Evolutionary conservation across 2,797 vertebrate species (phyloP), one percentile per base, ranked within the genome.

Genomic region (Phrynocephalus guinanensis): DNA sequence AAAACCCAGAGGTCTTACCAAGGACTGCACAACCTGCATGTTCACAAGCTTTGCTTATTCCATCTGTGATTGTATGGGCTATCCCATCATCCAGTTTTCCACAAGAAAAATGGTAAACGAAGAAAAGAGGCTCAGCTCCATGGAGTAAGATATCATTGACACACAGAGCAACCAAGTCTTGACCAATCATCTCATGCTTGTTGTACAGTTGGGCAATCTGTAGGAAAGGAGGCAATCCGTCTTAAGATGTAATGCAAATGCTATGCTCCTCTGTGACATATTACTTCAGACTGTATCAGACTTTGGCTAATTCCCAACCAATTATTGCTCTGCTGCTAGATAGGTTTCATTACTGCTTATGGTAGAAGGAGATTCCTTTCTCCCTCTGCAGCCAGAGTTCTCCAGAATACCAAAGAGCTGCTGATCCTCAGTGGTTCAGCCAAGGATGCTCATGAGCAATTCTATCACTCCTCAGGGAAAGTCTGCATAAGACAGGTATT

Each of bases 61-160:
- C 98, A 1, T 94, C 96, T 16, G 96, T 96, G 88, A 98, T 96
- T 0, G 95, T 80, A 33, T 97, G 94, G 2, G 97, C 93, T 77
- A 97, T 96, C 0, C 94, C 94, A 75, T 94, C 94, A 1, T 98
- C 97, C 88, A 98, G 96, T 30, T 93, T 94, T 13, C 97, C 97
- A 84, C 96, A 97, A 90, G 97, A 95, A 91, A 98, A 97, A 85
- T 98, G 98, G 86, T 95, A 96, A 28, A 98, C 97, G 94, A 99
- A 98, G 96, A 98, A 98, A 90, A 98, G 97, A 0, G 98, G 97
- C 94, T 99, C 98, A 0, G 98, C 98, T 4, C 98, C 98, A 86
- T 98, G 98, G 77, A 97, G 97, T 90, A 99, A 92, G n/a, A 99
- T 94, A 0, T 97, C 97, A 15, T 98, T 99, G 79, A 98, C 97